A percentile compares a stretch with the other conserved stretches of the same genome.
These are phyloP conservation scores for Agonum fuliginosum DNA, from an alignment of 2,888 invertebrate genomes.

Conservation along the genomic window DNA sequence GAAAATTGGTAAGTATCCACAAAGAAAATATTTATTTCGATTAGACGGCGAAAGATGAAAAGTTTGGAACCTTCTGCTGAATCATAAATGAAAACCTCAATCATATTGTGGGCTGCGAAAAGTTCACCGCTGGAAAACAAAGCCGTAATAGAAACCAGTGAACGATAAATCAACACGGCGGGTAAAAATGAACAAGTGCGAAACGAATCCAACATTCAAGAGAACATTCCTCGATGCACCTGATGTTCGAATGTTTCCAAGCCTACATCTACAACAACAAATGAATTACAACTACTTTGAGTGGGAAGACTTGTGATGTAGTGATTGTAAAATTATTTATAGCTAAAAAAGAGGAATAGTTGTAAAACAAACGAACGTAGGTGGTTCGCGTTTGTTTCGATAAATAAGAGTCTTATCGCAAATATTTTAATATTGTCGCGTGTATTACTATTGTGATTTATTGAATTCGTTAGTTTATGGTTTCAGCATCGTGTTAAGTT, in stretches of 20 bases:
- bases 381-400: too few relatives aligned
- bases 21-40: too few relatives aligned
- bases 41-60: background rate
- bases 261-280: background rate
- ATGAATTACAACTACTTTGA: background rate
- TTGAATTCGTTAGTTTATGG: too few relatives aligned
- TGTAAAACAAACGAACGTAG: too few relatives aligned
- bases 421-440: too few relatives aligned
- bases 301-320: too few relatives aligned
- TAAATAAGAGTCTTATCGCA: too few relatives aligned
- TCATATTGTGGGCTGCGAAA: constrained; percentile 22
- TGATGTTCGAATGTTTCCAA: background rate
- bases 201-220: background rate
- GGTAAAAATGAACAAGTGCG: constrained; percentile 8
- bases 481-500: too few relatives aligned
- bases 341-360: too few relatives aligned
- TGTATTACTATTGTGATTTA: too few relatives aligned
- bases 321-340: too few relatives aligned
- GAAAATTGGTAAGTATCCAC: too few relatives aligned
- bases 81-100: constrained; percentile 39
- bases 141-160: constrained; percentile 34
- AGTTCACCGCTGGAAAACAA: constrained; percentile 42
- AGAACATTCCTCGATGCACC: background rate
- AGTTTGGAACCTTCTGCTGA: background rate
- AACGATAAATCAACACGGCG: constrained; percentile 28